A percentile compares a stretch with the other conserved stretches of the same genome.
Conservation (phyloP, 2,888 invertebrate genomes). For the Drosophila limbata region DNA sequence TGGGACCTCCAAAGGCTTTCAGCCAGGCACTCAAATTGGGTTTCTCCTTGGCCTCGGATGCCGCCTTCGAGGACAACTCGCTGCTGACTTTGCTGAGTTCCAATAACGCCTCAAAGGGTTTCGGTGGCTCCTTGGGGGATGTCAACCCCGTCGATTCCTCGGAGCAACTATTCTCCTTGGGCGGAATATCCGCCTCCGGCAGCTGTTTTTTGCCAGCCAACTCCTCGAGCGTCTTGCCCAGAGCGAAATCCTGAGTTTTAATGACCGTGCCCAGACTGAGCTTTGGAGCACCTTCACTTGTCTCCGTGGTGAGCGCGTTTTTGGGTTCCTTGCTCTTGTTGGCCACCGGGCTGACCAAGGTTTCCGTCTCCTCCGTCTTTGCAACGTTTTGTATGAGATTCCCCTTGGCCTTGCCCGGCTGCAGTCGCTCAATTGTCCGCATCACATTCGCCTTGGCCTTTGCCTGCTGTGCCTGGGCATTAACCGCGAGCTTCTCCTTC, state of each 20-base stretch:
- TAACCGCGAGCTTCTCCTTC: slow-evolving; percentile 85
- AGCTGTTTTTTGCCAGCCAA: slow-evolving; percentile 71
- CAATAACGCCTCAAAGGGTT: slow-evolving; percentile 61
- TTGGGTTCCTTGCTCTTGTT: slow-evolving; percentile 87
- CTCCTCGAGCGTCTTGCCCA: slow-evolving; percentile 88
- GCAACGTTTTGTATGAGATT: slow-evolving; percentile 91
- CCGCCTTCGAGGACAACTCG: slow-evolving; percentile 34
- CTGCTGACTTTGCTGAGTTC: slow-evolving; percentile 71
- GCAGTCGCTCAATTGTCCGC: slow-evolving; percentile 92
- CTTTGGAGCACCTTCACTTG: slow-evolving; percentile 91
- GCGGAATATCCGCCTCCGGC: slow-evolving; percentile 47
- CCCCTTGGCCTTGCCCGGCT: slow-evolving; percentile 95
- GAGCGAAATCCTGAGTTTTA: slow-evolving; percentile 88
- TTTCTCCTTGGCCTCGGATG: slow-evolving; percentile 64
- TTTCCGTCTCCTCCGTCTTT: slow-evolving; percentile 88
- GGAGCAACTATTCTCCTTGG: slow-evolving; percentile 40
- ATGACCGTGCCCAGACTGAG: slow-evolving; percentile 94
- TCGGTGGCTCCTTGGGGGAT: slow-evolving; percentile 48
- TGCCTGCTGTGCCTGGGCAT: slow-evolving; percentile 85
- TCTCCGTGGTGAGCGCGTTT: slow-evolving; percentile 87
- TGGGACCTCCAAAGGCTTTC: slow-evolving; percentile 95
- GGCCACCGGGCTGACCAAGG: slow-evolving; percentile 76
- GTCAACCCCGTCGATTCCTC: slow-evolving; percentile 24
- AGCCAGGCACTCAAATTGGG: slow-evolving; percentile 97
- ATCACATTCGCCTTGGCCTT: slow-evolving; percentile 88